Conservation (phyloP, 2,888 invertebrate genomes). For the Noctua pronuba region DNA sequence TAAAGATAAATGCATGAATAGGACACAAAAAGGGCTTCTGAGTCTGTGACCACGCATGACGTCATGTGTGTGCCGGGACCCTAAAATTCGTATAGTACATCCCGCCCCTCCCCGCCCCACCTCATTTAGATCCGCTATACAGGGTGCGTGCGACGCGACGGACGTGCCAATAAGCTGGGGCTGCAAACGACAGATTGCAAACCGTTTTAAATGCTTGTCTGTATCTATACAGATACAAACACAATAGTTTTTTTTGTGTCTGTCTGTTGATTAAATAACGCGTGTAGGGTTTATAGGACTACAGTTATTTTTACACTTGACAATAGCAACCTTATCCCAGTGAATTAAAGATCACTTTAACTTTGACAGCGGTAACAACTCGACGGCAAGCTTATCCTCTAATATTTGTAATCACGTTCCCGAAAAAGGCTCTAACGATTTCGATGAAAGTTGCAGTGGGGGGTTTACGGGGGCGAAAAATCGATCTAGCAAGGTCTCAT, state of each 20-base stretch:
- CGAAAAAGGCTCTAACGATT: too few relatives aligned
- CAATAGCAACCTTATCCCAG: not conserved
- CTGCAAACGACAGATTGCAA: slow-evolving; percentile 47
- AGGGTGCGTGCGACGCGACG: slow-evolving; percentile 17
- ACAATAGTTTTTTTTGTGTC: slow-evolving; percentile 19
- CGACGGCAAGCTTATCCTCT: too few relatives aligned
- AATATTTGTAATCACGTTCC: too few relatives aligned
- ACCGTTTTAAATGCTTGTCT: slow-evolving; percentile 8
- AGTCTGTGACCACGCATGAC: not conserved
- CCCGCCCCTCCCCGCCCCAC: not conserved
- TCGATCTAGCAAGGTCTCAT: too few relatives aligned
- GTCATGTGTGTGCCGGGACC: slow-evolving; percentile 5
- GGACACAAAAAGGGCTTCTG: too few relatives aligned
- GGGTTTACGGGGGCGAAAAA: too few relatives aligned
- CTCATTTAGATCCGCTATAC: slow-evolving; percentile 23
- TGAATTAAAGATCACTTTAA: not conserved
- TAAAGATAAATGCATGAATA: not conserved
- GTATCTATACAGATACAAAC: not conserved
- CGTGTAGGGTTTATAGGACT: not conserved
- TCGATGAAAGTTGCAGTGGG: too few relatives aligned
- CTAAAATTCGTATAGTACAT: slow-evolving; percentile 2
- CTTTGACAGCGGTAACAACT: not conserved
- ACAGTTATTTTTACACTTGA: not conserved
- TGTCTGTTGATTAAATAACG: not conserved
- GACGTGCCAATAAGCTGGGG: slow-evolving; percentile 18